Percentiles rank a stretch among this genome's conserved stretches.
These are phyloP conservation scores for Augiades crinisus DNA, from an alignment of 2,888 invertebrate genomes.

Conservation along the genomic window DNA sequence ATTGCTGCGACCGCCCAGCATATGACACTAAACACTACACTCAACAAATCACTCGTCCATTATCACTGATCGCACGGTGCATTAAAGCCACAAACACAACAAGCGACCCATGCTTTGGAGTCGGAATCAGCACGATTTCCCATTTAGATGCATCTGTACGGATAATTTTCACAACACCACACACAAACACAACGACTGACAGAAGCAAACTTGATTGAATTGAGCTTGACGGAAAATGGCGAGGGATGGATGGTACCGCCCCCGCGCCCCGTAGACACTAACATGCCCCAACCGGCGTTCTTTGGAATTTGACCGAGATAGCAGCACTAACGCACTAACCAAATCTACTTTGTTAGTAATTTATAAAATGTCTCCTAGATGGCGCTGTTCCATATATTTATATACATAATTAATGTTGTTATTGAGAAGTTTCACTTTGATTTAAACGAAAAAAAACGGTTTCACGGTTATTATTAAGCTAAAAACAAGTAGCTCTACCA, in stretches of 20 bases:
- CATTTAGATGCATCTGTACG: conserved; percentile 79
- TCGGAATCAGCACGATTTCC: conserved; percentile 77
- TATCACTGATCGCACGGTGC: conserved; percentile 74
- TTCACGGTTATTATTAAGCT: no score
- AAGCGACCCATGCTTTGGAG: conserved; percentile 76
- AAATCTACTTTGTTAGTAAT: conserved; percentile 28
- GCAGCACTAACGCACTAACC: conserved; percentile 40
- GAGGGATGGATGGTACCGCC: conserved; percentile 44
- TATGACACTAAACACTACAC: conserved; percentile 79
- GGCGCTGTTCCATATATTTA: conserved; percentile 25
- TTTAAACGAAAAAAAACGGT: no score
- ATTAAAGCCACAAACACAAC: conserved; percentile 77
- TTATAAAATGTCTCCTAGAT: conserved; percentile 37
- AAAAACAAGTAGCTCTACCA: no score
- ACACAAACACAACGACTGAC: conserved; percentile 81
- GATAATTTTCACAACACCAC: conserved; percentile 78
- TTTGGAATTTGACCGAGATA: conserved; percentile 44
- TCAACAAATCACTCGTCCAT: conserved; percentile 78
- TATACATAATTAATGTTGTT: no score
- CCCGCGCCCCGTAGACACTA: conserved; percentile 43
- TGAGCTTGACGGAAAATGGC: conserved; percentile 76
- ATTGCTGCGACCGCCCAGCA: conserved; percentile 76
- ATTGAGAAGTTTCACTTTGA: no score
- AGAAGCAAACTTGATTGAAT: conserved; percentile 78
- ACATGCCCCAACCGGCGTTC: conserved; percentile 8